A percentile compares a stretch with the other conserved stretches of the same genome.
Evolutionary conservation across 2,888 invertebrate species (phyloP).

Genomic region (Callimorpha dominula): DNA sequence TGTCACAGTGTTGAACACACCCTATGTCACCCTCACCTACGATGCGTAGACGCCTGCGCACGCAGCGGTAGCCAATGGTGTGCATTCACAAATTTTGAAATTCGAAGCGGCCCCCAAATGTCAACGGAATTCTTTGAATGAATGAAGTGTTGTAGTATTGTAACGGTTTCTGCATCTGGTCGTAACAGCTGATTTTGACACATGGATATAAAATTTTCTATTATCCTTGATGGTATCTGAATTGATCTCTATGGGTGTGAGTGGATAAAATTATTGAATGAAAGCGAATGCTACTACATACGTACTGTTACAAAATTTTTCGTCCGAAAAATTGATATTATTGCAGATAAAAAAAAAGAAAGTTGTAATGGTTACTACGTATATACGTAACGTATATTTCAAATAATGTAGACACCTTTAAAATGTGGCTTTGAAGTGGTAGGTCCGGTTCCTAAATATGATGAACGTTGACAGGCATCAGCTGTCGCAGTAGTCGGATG

Average conservation of each 20-base stretch:
- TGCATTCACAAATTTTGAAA: slow-evolving; percentile 37
- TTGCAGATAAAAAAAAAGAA: not conserved
- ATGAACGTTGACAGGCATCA: slow-evolving; percentile 11
- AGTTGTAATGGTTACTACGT: not conserved
- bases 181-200: slow-evolving; percentile 52
- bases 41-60: slow-evolving; percentile 49
- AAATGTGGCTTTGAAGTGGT: slow-evolving; percentile 30
- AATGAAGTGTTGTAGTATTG: slow-evolving; percentile 46
- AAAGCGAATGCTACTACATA: not conserved
- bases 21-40: slow-evolving; percentile 41
- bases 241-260: slow-evolving; percentile 22
- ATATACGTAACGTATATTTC: not conserved
- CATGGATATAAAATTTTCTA: slow-evolving; percentile 11
- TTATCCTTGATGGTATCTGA: slow-evolving; percentile 9
- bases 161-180: slow-evolving; percentile 53
- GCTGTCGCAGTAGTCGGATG: slow-evolving; percentile 23
- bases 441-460: slow-evolving; percentile 25
- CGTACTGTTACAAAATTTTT: not conserved
- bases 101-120: slow-evolving; percentile 33
- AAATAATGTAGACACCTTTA: slow-evolving; percentile 35
- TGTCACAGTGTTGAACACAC: not conserved
- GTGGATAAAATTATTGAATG: slow-evolving; percentile 8
- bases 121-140: slow-evolving; percentile 46
- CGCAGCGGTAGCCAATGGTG: slow-evolving; percentile 43
- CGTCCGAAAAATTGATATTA: not conserved